Conservation (phyloP, 2,113 vertebrate genomes). For the Brienomyrus brachyistius region DNA sequence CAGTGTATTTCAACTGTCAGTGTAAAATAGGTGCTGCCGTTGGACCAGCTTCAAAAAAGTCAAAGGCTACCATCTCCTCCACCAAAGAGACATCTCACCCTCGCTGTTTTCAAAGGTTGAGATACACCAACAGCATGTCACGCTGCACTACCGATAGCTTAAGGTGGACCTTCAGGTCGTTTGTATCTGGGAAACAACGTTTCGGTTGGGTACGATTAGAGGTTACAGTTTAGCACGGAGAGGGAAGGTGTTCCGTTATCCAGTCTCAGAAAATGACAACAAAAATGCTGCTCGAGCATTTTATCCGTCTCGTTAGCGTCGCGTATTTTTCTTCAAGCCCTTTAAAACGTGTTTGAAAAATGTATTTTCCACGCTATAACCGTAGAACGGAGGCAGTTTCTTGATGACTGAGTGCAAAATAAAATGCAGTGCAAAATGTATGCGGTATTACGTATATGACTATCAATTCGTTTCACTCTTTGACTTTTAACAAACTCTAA, state of each 20-base stretch:
- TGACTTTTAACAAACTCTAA: not conserved
- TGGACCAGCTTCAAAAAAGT: not conserved
- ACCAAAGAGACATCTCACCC: not conserved
- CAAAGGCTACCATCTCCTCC: not conserved
- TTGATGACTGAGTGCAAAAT: slow-evolving; percentile 4
- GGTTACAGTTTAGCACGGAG: not conserved
- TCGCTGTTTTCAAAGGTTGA: not conserved
- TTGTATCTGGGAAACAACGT: not conserved
- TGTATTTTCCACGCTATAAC: not conserved
- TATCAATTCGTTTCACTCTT: not conserved
- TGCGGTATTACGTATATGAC: not conserved
- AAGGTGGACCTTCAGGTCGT: not conserved
- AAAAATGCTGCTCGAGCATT: not conserved
- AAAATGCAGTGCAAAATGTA: not conserved
- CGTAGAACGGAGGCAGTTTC: slow-evolving; percentile 1
- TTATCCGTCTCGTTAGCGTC: not conserved
- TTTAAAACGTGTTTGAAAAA: not conserved
- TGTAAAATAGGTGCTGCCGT: not conserved
- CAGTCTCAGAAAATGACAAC: not conserved
- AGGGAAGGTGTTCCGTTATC: not conserved
- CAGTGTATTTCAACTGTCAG: not conserved
- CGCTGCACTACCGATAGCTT: not conserved
- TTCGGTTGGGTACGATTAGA: not conserved
- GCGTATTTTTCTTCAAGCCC: not conserved
- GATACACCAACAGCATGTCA: not conserved